phyloP scores from a whole-genome alignment of 2,888 invertebrate genomes.

The Lydus trimaculatus region DNA sequence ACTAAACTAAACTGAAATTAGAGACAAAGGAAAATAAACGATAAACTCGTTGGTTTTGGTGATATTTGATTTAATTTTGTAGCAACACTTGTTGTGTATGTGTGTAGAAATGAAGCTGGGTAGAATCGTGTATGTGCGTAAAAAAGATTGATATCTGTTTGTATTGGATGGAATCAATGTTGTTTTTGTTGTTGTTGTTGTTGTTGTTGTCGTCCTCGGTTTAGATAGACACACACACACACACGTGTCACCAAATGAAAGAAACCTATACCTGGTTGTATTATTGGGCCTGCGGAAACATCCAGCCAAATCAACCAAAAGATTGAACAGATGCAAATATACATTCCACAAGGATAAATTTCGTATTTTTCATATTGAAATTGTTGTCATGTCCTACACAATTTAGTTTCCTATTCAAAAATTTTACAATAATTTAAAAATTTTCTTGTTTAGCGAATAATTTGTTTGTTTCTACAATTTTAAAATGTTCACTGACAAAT shows the following conservation, averaged over 20 bases:
- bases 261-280: conserved; percentile 9
- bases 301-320: conserved; percentile 44
- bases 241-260: not conserved
- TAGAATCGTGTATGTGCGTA: not conserved
- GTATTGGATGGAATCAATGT: not conserved
- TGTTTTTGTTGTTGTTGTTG: not conserved
- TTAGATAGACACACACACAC: not conserved
- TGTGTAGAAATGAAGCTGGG: not conserved
- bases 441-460: no score
- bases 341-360: conserved; percentile 44
- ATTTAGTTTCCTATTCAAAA: no score
- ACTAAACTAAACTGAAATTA: not conserved
- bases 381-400: no score
- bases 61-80: not conserved
- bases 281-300: conserved; percentile 42
- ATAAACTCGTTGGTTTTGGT: not conserved
- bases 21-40: not conserved
- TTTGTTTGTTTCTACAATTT: not conserved
- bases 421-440: no score
- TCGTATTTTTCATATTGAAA: not conserved
- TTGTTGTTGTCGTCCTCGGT: not conserved
- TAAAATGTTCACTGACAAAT: not conserved
- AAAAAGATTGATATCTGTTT: conserved; percentile 8
- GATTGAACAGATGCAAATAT: conserved; percentile 34
- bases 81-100: not conserved